Conservation (phyloP, 2,888 invertebrate species). For the Globia sparganii region DNA sequence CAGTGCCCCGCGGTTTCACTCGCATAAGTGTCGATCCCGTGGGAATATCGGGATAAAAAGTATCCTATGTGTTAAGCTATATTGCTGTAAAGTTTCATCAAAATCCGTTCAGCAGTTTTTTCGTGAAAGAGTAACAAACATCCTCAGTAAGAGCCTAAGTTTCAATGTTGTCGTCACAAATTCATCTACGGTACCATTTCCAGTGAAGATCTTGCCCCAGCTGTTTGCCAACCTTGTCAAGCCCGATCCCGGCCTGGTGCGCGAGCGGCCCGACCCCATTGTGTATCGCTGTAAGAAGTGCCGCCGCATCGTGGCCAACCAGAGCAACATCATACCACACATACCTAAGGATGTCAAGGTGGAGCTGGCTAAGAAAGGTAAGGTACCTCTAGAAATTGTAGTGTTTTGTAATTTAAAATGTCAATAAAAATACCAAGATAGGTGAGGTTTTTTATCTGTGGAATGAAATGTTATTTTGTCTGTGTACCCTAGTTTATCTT, state of each 20-base stretch:
- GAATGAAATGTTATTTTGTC: no score
- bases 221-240: slow-evolving; percentile 94
- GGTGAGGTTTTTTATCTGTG: no score
- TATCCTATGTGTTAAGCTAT: no score
- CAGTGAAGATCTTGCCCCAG: slow-evolving; percentile 95
- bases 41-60: no score
- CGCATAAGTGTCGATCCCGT: no score
- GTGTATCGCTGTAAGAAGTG: slow-evolving; percentile 96
- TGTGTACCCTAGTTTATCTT: background rate
- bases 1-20: background rate
- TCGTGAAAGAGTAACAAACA: no score
- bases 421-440: no score
- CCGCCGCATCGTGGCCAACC: slow-evolving; percentile 95
- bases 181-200: slow-evolving; percentile 53
- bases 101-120: no score
- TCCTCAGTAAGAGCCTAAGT: background rate
- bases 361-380: slow-evolving; percentile 82
- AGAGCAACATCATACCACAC: slow-evolving; percentile 95
- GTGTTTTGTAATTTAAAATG: no score
- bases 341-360: slow-evolving; percentile 82
- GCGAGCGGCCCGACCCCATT: slow-evolving; percentile 94
- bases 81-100: no score
- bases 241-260: slow-evolving; percentile 94
- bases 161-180: slow-evolving; percentile 10
- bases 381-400: background rate